Evolutionary conservation across 2,888 invertebrate genomes (phyloP), one percentile per base, ranked within the genome.

Genomic region (Pyrrhosoma nymphula): DNA sequence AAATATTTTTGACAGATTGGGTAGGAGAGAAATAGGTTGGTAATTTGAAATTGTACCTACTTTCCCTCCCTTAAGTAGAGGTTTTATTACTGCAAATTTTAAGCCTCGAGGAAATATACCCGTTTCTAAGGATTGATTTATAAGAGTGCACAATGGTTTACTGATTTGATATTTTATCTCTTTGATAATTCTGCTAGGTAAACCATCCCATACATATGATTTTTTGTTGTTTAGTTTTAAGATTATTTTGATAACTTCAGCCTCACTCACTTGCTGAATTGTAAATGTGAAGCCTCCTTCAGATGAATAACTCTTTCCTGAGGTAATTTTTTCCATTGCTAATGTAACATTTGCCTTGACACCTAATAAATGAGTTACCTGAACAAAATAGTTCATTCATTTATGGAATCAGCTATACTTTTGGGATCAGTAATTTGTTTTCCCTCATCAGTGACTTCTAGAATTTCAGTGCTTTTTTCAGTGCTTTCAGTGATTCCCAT

Each of bases 361-460:
- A 63, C 63, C 63, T 63, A 63, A 63, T 4, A 63, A 18, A 63
- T 63, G 63, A 63, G 63, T 63, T 63, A n/a, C n/a, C 63, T 63
- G 63, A 63, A 63, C 63, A 63, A 63, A 63, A 63, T 63, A 63
- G 63, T 63, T 63, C n/a, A n/a, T n/a, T n/a, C n/a, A 63, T 63
- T 63, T 63, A 63, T 63, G 63, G 63, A 63, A 63, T 63, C 63
- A 63, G 23, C 63, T 63, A 63, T 63, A 20, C 63, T 63, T 63
- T 63, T 63, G 63, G 63, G 63, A 63, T 63, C 63, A 23, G 63
- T 63, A 63, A 63, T 63, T 63, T 63, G 63, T 63, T 63, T 63
- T 63, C 63, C 63, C 63, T 63, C 23, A 63, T 63, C 23, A 63
- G 63, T 63, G 23, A 63, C n/a, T n/a, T n/a, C n/a, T n/a, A n/a